Evolutionary conservation across 2,888 invertebrate genomes (phyloP).

Genomic region (Leucophenga maculata): DNA sequence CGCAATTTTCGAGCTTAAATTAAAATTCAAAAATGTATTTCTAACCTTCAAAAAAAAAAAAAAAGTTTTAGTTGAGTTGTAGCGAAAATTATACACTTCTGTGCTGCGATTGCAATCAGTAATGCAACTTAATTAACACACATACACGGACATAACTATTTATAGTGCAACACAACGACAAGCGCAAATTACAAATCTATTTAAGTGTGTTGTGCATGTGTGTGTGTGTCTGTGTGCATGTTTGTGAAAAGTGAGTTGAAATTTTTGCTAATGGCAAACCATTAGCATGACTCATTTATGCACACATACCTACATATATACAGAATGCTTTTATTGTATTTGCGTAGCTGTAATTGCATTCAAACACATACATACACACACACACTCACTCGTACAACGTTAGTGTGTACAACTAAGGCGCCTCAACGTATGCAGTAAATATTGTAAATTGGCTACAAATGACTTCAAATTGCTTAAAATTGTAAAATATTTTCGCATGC

Average conservation of each 20-base stretch:
- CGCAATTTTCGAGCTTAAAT: too few relatives aligned
- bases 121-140: constrained; percentile 57
- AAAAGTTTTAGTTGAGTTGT: neutral
- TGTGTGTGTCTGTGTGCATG: constrained; percentile 27
- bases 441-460: constrained; percentile 63
- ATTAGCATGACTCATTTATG: constrained; percentile 63
- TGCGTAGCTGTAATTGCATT: constrained; percentile 56
- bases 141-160: constrained; percentile 33
- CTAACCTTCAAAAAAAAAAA: constrained; percentile 58
- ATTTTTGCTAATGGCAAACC: constrained; percentile 62
- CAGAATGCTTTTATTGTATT: neutral
- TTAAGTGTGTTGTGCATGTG: neutral
- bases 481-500: constrained; percentile 59
- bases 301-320: constrained; percentile 1
- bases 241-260: constrained; percentile 34
- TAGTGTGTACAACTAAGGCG: constrained; percentile 16
- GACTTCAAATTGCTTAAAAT: constrained; percentile 65
- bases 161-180: neutral
- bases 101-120: constrained; percentile 40
- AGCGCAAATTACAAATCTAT: neutral
- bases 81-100: constrained; percentile 37
- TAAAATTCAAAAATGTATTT: too few relatives aligned
- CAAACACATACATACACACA: constrained; percentile 30
- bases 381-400: constrained; percentile 17
- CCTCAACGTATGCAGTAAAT: constrained; percentile 14